Percentiles rank a stretch among this genome's conserved stretches.
Evolutionary conservation across 2,888 invertebrate genomes (phyloP).

Genomic region (Rhyacophila evoluta): DNA sequence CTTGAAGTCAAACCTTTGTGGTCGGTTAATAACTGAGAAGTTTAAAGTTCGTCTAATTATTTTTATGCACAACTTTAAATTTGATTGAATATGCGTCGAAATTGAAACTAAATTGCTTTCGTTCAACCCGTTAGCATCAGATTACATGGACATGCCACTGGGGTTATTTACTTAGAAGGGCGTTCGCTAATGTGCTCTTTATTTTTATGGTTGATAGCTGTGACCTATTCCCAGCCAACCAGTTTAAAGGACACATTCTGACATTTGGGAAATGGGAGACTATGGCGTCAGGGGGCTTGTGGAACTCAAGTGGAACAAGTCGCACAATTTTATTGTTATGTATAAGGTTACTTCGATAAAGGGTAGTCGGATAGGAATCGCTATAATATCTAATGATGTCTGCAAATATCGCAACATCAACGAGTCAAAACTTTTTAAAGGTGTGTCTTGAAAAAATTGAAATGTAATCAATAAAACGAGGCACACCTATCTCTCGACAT

Average conservation of each 20-base stretch:
- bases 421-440: too few species aligned
- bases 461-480: too few species aligned
- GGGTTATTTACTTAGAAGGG: slow-evolving; percentile 14
- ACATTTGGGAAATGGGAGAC: slow-evolving; percentile 3
- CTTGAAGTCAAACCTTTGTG: too few species aligned
- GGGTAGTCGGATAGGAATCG: background rate
- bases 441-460: too few species aligned
- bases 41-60: too few species aligned
- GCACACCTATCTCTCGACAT: too few species aligned
- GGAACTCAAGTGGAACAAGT: slow-evolving; percentile 11
- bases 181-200: slow-evolving; percentile 10
- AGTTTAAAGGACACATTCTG: background rate
- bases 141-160: background rate
- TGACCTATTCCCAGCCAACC: slow-evolving; percentile 24
- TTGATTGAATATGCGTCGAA: too few species aligned
- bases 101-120: too few species aligned
- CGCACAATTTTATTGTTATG: background rate
- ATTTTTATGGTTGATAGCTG: slow-evolving; percentile 1
- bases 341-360: background rate
- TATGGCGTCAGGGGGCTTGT: slow-evolving; percentile 8
- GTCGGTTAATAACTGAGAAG: too few species aligned
- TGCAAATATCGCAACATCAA: background rate
- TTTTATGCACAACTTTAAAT: too few species aligned
- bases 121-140: background rate
- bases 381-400: background rate